These are phyloP conservation scores for Zoanthus sansibaricus DNA, from an alignment of 92 coral and sea anemone species.

Conservation along the genomic window DNA sequence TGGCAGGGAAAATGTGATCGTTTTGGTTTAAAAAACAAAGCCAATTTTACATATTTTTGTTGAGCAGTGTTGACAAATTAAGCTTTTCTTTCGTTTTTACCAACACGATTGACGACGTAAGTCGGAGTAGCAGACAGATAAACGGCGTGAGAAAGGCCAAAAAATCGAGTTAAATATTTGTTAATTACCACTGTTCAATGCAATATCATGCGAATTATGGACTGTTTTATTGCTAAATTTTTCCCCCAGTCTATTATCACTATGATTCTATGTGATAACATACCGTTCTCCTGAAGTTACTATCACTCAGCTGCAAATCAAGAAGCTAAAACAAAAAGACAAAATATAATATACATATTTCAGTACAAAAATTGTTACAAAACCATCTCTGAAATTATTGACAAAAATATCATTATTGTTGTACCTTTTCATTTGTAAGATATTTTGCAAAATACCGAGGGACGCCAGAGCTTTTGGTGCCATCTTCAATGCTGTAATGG, in stretches of 20 bases:
- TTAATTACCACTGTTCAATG: no score
- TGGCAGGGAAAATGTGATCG: no score
- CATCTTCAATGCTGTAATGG: slow-evolving; percentile 48
- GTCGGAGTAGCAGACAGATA: no score
- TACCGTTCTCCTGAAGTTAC: slow-evolving; percentile 97
- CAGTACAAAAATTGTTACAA: not conserved
- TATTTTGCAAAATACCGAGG: slow-evolving; percentile 92
- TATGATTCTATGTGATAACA: slow-evolving; percentile 4
- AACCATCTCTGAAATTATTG: not conserved
- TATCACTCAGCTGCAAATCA: slow-evolving; percentile 93
- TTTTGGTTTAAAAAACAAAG: no score
- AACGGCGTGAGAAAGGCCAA: no score
- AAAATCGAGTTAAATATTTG: no score
- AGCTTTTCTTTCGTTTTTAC: no score
- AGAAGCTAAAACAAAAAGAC: slow-evolving; percentile 69
- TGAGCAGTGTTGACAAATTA: no score
- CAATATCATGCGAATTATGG: no score
- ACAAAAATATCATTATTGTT: not conserved
- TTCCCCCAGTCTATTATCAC: not conserved
- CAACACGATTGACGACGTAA: no score
- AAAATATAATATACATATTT: not conserved
- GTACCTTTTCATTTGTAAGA: slow-evolving; percentile 95
- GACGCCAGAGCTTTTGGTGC: slow-evolving; percentile 32
- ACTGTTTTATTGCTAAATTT: no score
- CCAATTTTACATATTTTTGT: no score